A percentile compares a stretch with the other conserved stretches of the same genome.
Evolutionary conservation across 2,888 invertebrate genomes (phyloP).

Genomic region (Drosophila villosipedis): DNA sequence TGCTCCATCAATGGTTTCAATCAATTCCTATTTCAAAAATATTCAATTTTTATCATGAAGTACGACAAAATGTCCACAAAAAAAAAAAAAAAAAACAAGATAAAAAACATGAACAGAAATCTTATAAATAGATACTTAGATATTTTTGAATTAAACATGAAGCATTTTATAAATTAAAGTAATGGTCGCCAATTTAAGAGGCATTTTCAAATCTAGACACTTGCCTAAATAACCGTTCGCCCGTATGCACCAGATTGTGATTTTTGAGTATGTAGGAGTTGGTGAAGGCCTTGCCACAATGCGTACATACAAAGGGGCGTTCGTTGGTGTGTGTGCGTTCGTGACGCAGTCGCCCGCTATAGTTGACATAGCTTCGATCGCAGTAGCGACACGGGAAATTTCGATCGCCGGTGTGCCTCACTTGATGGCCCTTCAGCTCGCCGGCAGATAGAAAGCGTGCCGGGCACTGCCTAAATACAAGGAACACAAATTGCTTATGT

Average conservation of each 20-base stretch:
- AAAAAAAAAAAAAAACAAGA: background rate
- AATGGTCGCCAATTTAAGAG: background rate
- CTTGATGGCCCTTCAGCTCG: conserved; percentile 80
- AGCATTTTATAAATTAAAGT: background rate
- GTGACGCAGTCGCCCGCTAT: conserved; percentile 78
- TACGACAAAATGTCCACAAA: background rate
- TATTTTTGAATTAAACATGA: background rate
- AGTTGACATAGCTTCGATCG: conserved; percentile 76
- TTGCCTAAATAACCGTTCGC: conserved; percentile 78
- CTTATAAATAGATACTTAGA: background rate
- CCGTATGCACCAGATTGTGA: conserved; percentile 80
- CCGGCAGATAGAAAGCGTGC: conserved; percentile 79
- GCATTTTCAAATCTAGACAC: conserved; percentile 1
- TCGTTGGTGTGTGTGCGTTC: conserved; percentile 82
- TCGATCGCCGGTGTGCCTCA: conserved; percentile 78
- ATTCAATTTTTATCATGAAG: background rate
- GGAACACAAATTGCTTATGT: background rate
- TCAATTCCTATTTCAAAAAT: background rate
- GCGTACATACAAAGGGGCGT: conserved; percentile 74
- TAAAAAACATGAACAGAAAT: background rate
- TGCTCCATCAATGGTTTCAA: background rate
- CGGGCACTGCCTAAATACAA: conserved; percentile 68
- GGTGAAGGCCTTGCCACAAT: conserved; percentile 79
- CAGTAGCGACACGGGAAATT: conserved; percentile 79
- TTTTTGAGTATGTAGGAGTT: conserved; percentile 81